Evolutionary conservation across 1,140 invertebrate genomes (phyloP), one percentile per base, ranked within the genome.

Genomic region (Leptoteleia sp.): DNA sequence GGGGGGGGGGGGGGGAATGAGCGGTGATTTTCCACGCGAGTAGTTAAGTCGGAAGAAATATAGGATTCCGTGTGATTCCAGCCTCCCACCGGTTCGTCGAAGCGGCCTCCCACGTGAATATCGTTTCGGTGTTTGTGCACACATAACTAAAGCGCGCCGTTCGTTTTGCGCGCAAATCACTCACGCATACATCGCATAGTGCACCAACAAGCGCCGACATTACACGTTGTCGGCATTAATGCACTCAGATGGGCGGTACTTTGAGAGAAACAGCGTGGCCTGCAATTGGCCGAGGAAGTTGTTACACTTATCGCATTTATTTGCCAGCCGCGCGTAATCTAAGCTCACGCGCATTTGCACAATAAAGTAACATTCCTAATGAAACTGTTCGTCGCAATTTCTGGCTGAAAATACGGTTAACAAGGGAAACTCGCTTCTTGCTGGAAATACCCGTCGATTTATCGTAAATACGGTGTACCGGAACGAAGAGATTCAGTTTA

Each of bases 241-340:
- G 78, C 65, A 77, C 72, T 81, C 78, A 79, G 81, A 86, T 83
- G 83, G 83, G 82, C 84, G 86, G 81, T 82, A 82, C 72, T 47
- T 11, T 17, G 33, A 57, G 52, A 59, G 73, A 40, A 82, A 81
- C 76, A 43, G 29, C 70, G 48, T 47, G 50, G 55, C 45, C 68
- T 80, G 76, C 85, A 86, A 87, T 87, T 87, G 86, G 84, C 42
- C 71, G 77, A 62, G 55, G 54, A 42, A 80, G 57, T 83, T 82
- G 83, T 85, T 84, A 87, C 76, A 83, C 82, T 87, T 87, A 87
- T 87, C 84, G 77, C 80, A 64, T 82, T 65, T 79, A 79, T 81
- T 72, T 73, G 45, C 33, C 38, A 75, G 52, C 17, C 70, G 45
- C 33, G 48, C 59, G 61, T 65, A 70, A 76, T 76, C 62, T 68